These are phyloP conservation scores for Acanthosoma haemorrhoidale DNA, from an alignment of 2,888 invertebrate species.

Conservation along the genomic window DNA sequence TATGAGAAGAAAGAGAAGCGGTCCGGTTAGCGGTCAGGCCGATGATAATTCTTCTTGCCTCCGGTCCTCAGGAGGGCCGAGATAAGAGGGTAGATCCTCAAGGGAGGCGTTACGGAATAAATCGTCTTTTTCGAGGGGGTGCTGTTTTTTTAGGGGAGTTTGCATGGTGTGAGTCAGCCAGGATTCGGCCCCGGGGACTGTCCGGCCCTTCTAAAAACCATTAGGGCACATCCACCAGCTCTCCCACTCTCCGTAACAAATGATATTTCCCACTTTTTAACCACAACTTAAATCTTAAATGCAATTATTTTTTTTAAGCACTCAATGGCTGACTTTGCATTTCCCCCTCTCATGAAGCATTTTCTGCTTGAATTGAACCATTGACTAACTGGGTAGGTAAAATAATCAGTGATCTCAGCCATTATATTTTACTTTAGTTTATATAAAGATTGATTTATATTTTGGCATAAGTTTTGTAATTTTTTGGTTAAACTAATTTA, in stretches of 20 bases:
- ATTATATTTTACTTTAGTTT: too few species aligned
- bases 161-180: not conserved
- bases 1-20: too few species aligned
- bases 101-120: constrained; percentile 37
- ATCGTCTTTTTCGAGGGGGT: constrained; percentile 31
- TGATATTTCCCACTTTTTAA: constrained; percentile 9
- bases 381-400: too few species aligned
- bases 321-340: too few species aligned
- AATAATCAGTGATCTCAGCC: too few species aligned
- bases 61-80: not conserved
- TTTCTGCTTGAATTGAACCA: too few species aligned
- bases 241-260: not conserved
- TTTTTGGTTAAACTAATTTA: too few species aligned
- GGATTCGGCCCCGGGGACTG: not conserved
- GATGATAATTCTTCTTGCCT: not conserved
- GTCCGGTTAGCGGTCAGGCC: too few species aligned
- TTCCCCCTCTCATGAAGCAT: too few species aligned
- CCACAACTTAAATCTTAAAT: constrained; percentile 9
- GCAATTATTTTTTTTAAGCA: too few species aligned
- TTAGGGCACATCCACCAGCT: not conserved
- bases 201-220: not conserved
- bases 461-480: too few species aligned
- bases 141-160: constrained; percentile 6
- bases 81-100: constrained; percentile 24
- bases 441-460: too few species aligned